phyloP scores from a whole-genome alignment of 2,113 vertebrate genomes.

The Mola mola region DNA sequence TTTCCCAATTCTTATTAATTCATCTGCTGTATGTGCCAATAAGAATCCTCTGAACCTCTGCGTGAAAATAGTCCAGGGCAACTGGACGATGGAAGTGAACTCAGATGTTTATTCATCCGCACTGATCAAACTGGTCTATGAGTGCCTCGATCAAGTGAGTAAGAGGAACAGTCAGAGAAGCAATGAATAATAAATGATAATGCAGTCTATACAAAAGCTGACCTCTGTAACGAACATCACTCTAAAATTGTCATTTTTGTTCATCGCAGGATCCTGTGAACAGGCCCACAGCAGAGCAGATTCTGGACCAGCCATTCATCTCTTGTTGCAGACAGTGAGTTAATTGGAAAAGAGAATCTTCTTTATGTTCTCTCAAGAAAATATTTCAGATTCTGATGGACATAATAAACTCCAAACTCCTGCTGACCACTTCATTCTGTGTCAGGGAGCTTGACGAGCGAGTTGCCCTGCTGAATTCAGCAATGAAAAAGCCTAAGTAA shows the following conservation, averaged over 20 bases:
- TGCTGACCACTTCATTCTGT: slow-evolving; percentile 14
- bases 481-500: slow-evolving; percentile 95
- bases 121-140: slow-evolving; percentile 90
- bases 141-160: slow-evolving; percentile 92
- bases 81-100: slow-evolving; percentile 95
- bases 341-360: neutral
- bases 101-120: slow-evolving; percentile 88
- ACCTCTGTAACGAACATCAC: neutral
- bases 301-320: slow-evolving; percentile 89
- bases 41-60: slow-evolving; percentile 97
- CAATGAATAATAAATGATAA: too few relatives aligned
- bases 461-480: slow-evolving; percentile 90
- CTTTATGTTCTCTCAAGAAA: neutral
- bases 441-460: slow-evolving; percentile 92
- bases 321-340: slow-evolving; percentile 88
- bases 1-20: neutral
- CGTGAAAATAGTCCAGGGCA: slow-evolving; percentile 98
- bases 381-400: neutral
- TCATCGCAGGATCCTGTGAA: slow-evolving; percentile 90
- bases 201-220: too few relatives aligned
- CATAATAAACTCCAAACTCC: neutral
- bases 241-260: slow-evolving; percentile 30
- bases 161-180: neutral
- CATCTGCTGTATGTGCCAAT: slow-evolving; percentile 43
- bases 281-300: slow-evolving; percentile 91